phyloP scores from a whole-genome alignment of 2,888 invertebrate species.

The Apomyelois bistriatella region DNA sequence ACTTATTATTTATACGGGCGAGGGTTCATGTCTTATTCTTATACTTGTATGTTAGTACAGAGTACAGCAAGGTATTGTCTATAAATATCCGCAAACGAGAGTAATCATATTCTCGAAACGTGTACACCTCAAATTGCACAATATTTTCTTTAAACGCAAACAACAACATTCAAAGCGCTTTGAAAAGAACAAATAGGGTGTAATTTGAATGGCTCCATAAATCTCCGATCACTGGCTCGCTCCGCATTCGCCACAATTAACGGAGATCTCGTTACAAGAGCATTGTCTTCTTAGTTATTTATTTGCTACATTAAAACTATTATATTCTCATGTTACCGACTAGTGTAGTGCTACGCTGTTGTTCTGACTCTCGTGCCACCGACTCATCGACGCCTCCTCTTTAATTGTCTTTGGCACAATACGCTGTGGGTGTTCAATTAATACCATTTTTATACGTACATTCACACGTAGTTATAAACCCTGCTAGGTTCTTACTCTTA shows the following conservation, averaged over 20 bases:
- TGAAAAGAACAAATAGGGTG: conserved; percentile 58
- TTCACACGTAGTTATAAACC: conserved; percentile 58
- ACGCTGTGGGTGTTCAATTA: conserved; percentile 55
- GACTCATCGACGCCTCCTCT: conserved; percentile 56
- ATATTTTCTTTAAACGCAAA: conserved; percentile 27
- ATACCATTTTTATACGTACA: conserved; percentile 57
- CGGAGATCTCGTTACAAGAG: conserved; percentile 68
- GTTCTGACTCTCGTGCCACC: conserved; percentile 60
- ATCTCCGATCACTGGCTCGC: conserved; percentile 54
- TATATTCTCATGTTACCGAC: conserved; percentile 61
- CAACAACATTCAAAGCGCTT: conserved; percentile 32
- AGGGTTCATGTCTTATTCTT: no score
- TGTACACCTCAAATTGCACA: conserved; percentile 12
- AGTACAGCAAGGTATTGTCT: background rate
- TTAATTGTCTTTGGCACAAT: conserved; percentile 56
- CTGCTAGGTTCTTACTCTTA: conserved; percentile 42
- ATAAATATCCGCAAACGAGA: conserved; percentile 6
- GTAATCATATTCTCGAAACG: conserved; percentile 7
- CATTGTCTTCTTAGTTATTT: conserved; percentile 76
- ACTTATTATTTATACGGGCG: no score
- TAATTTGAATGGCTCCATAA: conserved; percentile 69
- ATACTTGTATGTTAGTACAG: background rate
- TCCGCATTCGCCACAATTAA: conserved; percentile 69
- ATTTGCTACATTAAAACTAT: conserved; percentile 72
- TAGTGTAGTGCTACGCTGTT: conserved; percentile 28